Percentiles rank a stretch among this genome's conserved stretches.
phyloP scores from a whole-genome alignment of 2,888 invertebrate genomes.

The Alloplasta piceator region DNA sequence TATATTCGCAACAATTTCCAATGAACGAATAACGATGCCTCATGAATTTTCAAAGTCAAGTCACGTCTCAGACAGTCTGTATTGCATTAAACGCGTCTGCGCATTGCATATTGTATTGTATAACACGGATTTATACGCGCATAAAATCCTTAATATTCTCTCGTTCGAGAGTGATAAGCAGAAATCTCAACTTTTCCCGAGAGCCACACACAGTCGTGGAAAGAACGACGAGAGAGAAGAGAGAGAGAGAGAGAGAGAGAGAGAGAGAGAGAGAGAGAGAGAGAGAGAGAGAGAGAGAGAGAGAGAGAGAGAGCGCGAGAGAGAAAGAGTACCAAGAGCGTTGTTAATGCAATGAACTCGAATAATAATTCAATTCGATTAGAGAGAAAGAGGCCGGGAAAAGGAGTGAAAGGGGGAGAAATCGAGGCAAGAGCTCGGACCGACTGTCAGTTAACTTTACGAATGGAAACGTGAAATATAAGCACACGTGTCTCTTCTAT shows the following conservation, averaged over 20 bases:
- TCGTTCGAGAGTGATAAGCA: slow-evolving; percentile 66
- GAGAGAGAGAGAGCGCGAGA: too few species aligned
- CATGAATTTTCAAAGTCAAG: slow-evolving; percentile 51
- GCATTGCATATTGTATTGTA: too few species aligned
- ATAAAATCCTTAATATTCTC: slow-evolving; percentile 52
- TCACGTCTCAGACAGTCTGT: slow-evolving; percentile 57
- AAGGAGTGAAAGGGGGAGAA: too few species aligned
- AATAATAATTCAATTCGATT: too few species aligned
- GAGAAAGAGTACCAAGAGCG: not conserved
- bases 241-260: slow-evolving; percentile 1
- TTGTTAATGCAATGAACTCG: too few species aligned
- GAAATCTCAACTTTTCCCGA: slow-evolving; percentile 75
- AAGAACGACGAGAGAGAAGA: not conserved
- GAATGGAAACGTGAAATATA: too few species aligned
- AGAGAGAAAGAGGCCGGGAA: too few species aligned
- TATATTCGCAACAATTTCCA: too few species aligned
- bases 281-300: not conserved
- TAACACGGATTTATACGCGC: not conserved
- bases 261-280: slow-evolving; percentile 13
- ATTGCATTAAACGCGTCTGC: slow-evolving; percentile 28
- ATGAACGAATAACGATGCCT: slow-evolving; percentile 35
- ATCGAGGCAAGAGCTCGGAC: too few species aligned
- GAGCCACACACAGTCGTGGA: slow-evolving; percentile 9
- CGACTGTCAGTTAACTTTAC: too few species aligned
- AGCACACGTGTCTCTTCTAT: too few species aligned